phyloP scores from a whole-genome alignment of 2,113 vertebrate species.

The Paradoxurus hermaphroditus region DNA sequence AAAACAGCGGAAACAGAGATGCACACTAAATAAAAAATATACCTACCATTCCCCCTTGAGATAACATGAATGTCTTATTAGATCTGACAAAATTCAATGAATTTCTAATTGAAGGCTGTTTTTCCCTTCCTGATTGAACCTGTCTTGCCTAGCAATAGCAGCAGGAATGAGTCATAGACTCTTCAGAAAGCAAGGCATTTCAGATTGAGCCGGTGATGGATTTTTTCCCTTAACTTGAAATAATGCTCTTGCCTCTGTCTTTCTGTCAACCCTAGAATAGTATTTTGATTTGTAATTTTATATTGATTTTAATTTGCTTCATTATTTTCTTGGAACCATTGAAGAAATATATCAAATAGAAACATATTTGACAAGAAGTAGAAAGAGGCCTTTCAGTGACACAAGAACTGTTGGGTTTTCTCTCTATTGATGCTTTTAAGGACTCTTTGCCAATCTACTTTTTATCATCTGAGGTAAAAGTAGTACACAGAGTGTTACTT shows the following conservation, averaged over 20 bases:
- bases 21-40: neutral
- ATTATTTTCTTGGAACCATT: constrained; percentile 38
- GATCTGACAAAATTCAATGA: neutral
- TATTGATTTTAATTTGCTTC: constrained; percentile 53
- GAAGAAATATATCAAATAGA: neutral
- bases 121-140: neutral
- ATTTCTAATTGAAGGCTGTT: constrained; percentile 29
- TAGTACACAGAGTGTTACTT: neutral
- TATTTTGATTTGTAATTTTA: constrained; percentile 51
- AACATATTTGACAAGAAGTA: neutral
- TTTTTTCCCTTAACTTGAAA: constrained; percentile 38
- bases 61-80: neutral
- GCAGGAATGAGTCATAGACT: neutral
- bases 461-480: neutral
- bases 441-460: neutral
- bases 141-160: neutral
- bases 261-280: constrained; percentile 18
- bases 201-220: neutral
- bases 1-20: neutral
- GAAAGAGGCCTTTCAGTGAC: neutral
- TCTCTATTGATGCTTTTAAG: neutral
- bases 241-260: constrained; percentile 14
- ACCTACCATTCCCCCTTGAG: neutral
- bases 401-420: neutral
- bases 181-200: neutral